Evolutionary conservation across 2,797 vertebrate species (phyloP).

Genomic region (Apodemus agrarius): DNA sequence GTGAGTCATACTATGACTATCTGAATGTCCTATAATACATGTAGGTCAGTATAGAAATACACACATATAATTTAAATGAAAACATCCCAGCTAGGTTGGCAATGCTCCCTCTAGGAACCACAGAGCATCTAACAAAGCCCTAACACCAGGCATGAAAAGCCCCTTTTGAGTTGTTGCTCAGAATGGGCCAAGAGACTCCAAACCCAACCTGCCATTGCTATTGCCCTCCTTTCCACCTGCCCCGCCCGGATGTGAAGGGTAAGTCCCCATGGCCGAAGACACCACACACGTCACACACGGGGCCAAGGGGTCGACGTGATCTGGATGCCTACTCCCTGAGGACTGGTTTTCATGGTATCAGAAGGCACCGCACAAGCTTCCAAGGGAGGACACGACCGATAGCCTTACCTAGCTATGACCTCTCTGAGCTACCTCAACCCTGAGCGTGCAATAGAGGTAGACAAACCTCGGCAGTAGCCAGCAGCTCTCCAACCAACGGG

Average conservation of each 20-base stretch:
- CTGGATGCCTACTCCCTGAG: neutral
- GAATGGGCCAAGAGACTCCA: neutral
- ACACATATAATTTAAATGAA: neutral
- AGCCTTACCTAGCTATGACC: neutral
- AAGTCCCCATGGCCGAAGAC: neutral
- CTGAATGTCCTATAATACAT: neutral
- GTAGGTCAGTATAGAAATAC: neutral
- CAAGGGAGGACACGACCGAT: neutral
- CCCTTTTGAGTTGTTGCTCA: neutral
- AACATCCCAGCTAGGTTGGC: neutral
- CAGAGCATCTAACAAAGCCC: neutral
- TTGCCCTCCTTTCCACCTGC: neutral
- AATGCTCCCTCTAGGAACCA: neutral
- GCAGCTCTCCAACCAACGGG: neutral
- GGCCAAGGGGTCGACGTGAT: neutral
- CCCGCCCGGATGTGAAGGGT: neutral
- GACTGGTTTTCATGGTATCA: neutral
- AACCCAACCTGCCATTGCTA: neutral
- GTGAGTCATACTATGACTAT: neutral
- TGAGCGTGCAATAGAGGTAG: neutral
- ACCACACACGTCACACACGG: neutral
- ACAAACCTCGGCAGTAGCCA: neutral
- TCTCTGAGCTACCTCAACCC: neutral
- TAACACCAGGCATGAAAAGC: neutral
- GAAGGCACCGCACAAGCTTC: neutral